A percentile compares a stretch with the other conserved stretches of the same genome.
These are phyloP conservation scores for Itoplectis maculator DNA, from an alignment of 2,888 invertebrate genomes.

Conservation along the genomic window DNA sequence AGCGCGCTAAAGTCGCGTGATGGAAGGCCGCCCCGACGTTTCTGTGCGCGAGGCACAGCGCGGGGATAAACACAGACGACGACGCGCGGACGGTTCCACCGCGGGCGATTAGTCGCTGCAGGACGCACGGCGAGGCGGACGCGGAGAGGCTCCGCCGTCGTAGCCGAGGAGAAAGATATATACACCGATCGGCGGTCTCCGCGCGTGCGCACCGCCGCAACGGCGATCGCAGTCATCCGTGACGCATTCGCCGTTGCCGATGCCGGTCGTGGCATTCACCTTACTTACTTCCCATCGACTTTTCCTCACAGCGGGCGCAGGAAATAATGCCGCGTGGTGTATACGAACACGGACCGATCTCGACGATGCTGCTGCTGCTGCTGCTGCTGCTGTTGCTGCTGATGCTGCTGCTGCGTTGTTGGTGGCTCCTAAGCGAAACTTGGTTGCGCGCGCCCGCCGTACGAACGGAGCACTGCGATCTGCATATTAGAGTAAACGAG, in stretches of 20 bases:
- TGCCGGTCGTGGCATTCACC: slow-evolving; percentile 47
- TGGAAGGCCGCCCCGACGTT: neutral
- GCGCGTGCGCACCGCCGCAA: neutral
- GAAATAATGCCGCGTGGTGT: no score
- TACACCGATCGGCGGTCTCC: slow-evolving; percentile 19
- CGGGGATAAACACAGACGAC: slow-evolving; percentile 2
- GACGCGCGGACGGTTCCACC: slow-evolving; percentile 4
- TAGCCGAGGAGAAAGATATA: slow-evolving; percentile 27
- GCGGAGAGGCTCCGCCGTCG: neutral
- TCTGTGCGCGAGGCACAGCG: neutral
- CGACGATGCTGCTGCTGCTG: no score
- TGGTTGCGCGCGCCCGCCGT: neutral
- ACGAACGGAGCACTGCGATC: neutral
- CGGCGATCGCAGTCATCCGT: slow-evolving; percentile 28
- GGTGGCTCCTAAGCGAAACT: neutral
- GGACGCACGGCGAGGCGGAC: no score
- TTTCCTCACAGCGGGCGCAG: neutral
- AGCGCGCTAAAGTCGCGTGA: neutral
- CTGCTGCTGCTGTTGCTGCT: no score
- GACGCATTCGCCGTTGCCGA: slow-evolving; percentile 31
- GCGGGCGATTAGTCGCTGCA: slow-evolving; percentile 21
- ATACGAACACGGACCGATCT: no score
- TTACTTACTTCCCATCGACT: slow-evolving; percentile 33
- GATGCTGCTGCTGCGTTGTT: no score
- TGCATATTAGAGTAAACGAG: slow-evolving; percentile 23